Evolutionary conservation across 1,140 invertebrate species (phyloP).

Genomic region (Dinoponera quadriceps): DNA sequence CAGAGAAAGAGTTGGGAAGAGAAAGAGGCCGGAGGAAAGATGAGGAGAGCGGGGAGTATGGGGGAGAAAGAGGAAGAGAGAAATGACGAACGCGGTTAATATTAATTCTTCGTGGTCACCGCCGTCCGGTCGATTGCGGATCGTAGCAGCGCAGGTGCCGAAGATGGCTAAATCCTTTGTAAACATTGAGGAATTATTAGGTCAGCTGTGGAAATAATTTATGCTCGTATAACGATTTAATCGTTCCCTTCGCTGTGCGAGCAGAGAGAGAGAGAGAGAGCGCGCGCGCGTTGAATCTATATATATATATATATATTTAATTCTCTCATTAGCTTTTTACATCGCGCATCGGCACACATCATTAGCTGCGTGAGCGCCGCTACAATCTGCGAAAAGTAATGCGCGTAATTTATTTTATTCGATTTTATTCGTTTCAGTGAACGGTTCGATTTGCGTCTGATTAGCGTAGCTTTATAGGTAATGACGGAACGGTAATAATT

Average conservation of each 20-base stretch:
- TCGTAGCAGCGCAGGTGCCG: slow-evolving; percentile 60
- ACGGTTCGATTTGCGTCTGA: slow-evolving; percentile 3
- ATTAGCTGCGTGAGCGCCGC: slow-evolving; percentile 17
- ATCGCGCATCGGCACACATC: slow-evolving; percentile 17
- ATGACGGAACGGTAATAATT: slow-evolving; percentile 34
- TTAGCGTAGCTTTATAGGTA: slow-evolving; percentile 40
- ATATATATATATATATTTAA: slow-evolving; percentile 56
- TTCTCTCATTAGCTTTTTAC: slow-evolving; percentile 50
- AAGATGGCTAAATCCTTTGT: slow-evolving; percentile 59
- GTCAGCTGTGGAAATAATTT: slow-evolving; percentile 62
- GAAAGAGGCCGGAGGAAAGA: slow-evolving; percentile 35
- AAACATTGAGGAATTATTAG: slow-evolving; percentile 62
- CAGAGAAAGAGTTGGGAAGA: slow-evolving; percentile 65
- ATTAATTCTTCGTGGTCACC: slow-evolving; percentile 76
- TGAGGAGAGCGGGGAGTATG: slow-evolving; percentile 22
- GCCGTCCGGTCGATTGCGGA: slow-evolving; percentile 60
- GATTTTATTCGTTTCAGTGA: slow-evolving; percentile 1
- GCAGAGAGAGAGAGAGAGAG: not conserved
- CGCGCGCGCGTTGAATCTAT: slow-evolving; percentile 30
- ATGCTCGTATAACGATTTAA: slow-evolving; percentile 57
- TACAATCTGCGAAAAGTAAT: slow-evolving; percentile 19
- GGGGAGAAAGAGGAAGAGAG: slow-evolving; percentile 31
- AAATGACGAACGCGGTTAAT: slow-evolving; percentile 74
- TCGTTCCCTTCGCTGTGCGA: slow-evolving; percentile 24
- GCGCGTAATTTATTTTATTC: slow-evolving; percentile 35